Conservation (phyloP, 2,888 invertebrate genomes). For the Melinaea marsaeus region DNA sequence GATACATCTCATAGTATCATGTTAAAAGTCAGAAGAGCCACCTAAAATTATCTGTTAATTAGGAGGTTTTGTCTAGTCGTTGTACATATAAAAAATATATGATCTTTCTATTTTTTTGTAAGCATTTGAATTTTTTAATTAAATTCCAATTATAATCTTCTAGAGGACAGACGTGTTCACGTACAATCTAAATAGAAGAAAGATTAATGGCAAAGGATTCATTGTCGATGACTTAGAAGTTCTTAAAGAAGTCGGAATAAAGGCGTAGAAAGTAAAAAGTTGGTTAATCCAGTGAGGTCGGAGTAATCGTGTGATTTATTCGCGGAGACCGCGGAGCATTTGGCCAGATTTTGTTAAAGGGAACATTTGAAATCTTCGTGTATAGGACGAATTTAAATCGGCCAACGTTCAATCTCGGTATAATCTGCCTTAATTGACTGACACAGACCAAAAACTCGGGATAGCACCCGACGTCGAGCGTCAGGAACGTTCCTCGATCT, state of each 20-base stretch:
- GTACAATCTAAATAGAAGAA: not conserved
- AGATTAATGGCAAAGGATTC: slow-evolving; percentile 3
- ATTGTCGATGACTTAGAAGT: not conserved
- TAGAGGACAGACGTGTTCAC: not conserved
- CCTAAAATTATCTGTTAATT: too few species aligned
- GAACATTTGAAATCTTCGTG: not conserved
- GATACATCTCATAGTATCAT: too few species aligned
- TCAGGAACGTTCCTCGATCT: slow-evolving; percentile 48
- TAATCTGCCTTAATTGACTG: slow-evolving; percentile 52
- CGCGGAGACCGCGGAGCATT: slow-evolving; percentile 7
- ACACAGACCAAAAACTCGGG: slow-evolving; percentile 46
- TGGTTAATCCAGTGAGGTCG: slow-evolving; percentile 16
- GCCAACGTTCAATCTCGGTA: slow-evolving; percentile 39
- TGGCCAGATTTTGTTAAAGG: not conserved
- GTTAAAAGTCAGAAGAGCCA: too few species aligned
- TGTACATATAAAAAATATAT: too few species aligned
- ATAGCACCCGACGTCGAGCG: slow-evolving; percentile 42
- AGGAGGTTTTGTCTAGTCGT: too few species aligned
- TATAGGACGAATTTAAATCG: slow-evolving; percentile 15
- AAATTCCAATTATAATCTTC: too few species aligned
- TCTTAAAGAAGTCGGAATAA: slow-evolving; percentile 5
- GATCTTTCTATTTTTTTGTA: too few species aligned
- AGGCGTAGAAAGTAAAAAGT: slow-evolving; percentile 16
- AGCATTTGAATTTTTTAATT: too few species aligned
- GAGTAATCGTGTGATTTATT: slow-evolving; percentile 19